Percentiles rank a stretch among this genome's conserved stretches.
Evolutionary conservation across 2,888 invertebrate genomes (phyloP).

Genomic region (Therioaphis trifolii): DNA sequence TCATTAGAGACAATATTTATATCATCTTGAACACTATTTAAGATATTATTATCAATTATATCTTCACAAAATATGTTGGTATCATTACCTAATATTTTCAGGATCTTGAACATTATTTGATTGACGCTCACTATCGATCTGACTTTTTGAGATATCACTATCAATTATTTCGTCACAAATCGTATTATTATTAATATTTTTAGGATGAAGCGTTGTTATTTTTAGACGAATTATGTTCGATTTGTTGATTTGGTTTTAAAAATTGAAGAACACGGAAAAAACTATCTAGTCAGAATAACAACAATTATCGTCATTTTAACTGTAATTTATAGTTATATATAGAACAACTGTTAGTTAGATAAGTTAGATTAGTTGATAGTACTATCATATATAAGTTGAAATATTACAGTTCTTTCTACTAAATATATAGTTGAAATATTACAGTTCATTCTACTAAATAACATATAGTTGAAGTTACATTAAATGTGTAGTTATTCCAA

Average conservation of each 20-base stretch:
- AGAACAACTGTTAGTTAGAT: too few relatives aligned
- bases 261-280: conserved; percentile 11
- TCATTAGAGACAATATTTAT: background rate
- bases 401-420: too few relatives aligned
- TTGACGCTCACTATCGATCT: background rate
- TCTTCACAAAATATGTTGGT: background rate
- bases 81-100: conserved; percentile 7
- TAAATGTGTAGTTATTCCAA: too few relatives aligned
- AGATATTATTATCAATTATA: conserved; percentile 7
- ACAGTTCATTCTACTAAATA: too few relatives aligned
- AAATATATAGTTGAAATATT: too few relatives aligned
- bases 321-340: too few relatives aligned
- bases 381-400: too few relatives aligned
- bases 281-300: too few relatives aligned
- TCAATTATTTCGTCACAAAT: conserved; percentile 5
- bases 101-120: background rate
- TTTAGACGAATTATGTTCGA: background rate
- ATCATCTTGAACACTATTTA: conserved; percentile 9
- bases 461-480: too few relatives aligned
- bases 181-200: background rate
- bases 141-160: background rate
- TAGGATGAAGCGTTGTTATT: conserved; percentile 11
- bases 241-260: conserved; percentile 14
- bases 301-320: too few relatives aligned
- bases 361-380: too few relatives aligned